Conservation (phyloP, 1,140 invertebrate genomes). For the Panonychus citri region DNA sequence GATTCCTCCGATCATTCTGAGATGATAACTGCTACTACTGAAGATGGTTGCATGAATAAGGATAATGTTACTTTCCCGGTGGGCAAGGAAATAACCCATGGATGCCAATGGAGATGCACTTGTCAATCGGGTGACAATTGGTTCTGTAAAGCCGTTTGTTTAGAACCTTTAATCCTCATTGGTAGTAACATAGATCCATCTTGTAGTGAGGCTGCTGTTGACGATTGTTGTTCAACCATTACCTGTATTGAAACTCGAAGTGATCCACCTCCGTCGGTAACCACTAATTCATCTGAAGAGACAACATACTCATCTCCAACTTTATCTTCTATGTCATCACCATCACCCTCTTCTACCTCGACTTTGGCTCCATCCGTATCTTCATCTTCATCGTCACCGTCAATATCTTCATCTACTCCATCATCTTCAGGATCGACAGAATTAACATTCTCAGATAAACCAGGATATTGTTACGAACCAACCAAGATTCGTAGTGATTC, state of each 20-base stretch:
- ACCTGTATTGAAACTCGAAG: neutral
- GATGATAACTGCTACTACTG: slow-evolving; percentile 11
- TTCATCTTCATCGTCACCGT: neutral
- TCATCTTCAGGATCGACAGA: neutral
- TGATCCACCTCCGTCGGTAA: neutral
- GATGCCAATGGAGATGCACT: slow-evolving; percentile 45
- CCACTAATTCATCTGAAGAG: no score
- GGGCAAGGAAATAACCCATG: slow-evolving; percentile 46
- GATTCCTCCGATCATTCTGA: slow-evolving; percentile 15
- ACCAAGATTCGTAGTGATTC: neutral
- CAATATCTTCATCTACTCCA: neutral
- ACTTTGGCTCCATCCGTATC: neutral
- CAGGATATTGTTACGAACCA: slow-evolving; percentile 11
- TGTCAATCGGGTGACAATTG: slow-evolving; percentile 45
- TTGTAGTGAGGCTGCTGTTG: neutral
- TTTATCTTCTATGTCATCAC: no score
- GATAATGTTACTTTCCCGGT: slow-evolving; percentile 44
- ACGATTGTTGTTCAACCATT: neutral
- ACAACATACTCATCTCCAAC: no score
- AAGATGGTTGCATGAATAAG: slow-evolving; percentile 38
- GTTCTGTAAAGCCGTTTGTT: slow-evolving; percentile 40
- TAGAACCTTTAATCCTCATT: neutral
- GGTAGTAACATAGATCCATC: neutral
- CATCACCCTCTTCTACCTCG: no score
- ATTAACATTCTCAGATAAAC: slow-evolving; percentile 2